phyloP scores from a whole-genome alignment of 2,797 vertebrate species.

The Anas flavirostris region DNA sequence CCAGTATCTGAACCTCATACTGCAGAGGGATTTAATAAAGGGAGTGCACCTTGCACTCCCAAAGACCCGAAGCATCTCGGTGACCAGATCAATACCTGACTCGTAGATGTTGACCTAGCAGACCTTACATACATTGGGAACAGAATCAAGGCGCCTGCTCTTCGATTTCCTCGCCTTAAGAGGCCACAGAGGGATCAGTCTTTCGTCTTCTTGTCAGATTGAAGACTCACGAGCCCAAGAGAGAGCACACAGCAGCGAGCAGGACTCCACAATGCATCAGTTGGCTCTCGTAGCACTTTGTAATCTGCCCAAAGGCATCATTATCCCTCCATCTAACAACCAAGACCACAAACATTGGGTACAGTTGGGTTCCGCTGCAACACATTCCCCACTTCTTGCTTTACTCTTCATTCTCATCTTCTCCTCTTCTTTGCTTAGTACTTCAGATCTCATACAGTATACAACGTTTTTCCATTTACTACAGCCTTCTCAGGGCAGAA shows the following conservation, averaged over 20 bases:
- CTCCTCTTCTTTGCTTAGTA: not conserved
- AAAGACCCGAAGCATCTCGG: not conserved
- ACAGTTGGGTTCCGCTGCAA: not conserved
- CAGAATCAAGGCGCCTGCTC: not conserved
- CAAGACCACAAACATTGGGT: rapidly evolving
- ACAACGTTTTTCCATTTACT: not conserved
- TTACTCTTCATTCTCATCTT: not conserved
- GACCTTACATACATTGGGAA: rapidly evolving
- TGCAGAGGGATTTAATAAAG: not conserved
- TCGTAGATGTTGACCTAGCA: not conserved
- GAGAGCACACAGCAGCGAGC: not conserved
- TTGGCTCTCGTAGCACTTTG: not conserved
- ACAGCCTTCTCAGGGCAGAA: not conserved
- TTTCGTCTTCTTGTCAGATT: not conserved
- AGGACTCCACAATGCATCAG: not conserved
- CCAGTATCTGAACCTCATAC: rapidly evolving
- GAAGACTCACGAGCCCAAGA: not conserved
- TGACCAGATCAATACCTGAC: not conserved
- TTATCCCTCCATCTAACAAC: not conserved
- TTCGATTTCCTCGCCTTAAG: not conserved
- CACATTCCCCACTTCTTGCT: not conserved
- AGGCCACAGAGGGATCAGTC: not conserved
- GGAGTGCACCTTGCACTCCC: not conserved
- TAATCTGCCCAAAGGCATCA: not conserved
- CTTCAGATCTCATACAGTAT: not conserved